Base-by-base conservation (phyloP, 2,888 invertebrate species). In the Drosophila mercatorum region DNA sequence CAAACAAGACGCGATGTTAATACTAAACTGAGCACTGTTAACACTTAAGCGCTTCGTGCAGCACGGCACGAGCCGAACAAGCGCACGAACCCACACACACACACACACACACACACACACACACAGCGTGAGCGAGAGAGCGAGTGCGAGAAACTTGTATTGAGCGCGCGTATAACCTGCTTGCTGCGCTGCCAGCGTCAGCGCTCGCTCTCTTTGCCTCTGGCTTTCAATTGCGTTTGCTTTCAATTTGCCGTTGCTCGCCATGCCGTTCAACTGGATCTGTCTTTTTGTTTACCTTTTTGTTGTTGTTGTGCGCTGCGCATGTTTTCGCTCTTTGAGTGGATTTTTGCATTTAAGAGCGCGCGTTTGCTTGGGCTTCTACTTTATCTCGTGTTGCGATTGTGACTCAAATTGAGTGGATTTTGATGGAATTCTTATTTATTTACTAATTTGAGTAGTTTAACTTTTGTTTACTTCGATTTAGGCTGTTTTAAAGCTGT, bases 211-310 rank as follows among this genome's bases (percentile, higher is more conserved):
- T 56, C 43, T 47, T 36, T 17, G 12, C 1, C 5, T 6, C 26
- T 5, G 34, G 12, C 68, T 58, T 86, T 70, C 86, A 87, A 72
- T 65, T 67, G 49, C 38, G 28, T 65, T 64, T 67, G 69, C 74
- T 38, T 61, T 68, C 67, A 59, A 56, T 68, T 81, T 75, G 56
- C 43, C 65, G 70, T 55, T 17, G 57, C 44, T 11, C 34, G 49
- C n/a, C 17, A 59, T 46, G 46, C 75, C 56, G 2, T 69, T 74
- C 79, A 79, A 79, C 74, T 60, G 53, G 8, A 14, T 51, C 66
- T 68, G 31, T 7, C 4, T 11, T 58, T 67, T 71, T 80, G 83
- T 82, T 80, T 82, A 75, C 83, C 52, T 80, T 79, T 79, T 73
- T 77, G 57, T 47, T 47, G 22, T 64, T 64, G 22, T 22, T 26